A percentile compares a stretch with the other conserved stretches of the same genome.
Evolutionary conservation across 2,797 vertebrate genomes (phyloP).

Genomic region (Amblyopsis hoosieri): DNA sequence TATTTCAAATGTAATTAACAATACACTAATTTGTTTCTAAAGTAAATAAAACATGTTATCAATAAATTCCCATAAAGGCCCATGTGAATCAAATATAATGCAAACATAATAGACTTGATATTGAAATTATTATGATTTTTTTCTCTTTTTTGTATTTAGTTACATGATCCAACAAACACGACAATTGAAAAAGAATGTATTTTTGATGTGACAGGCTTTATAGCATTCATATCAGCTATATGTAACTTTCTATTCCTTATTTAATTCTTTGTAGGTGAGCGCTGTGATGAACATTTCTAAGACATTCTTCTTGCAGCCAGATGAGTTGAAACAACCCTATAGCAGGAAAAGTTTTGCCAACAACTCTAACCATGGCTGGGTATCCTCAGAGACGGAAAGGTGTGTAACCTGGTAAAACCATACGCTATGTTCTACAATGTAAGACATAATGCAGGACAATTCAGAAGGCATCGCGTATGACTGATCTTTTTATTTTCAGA

Average conservation of each 20-base stretch:
- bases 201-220: too few species aligned
- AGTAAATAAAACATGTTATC: too few species aligned
- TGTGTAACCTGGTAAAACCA: background rate
- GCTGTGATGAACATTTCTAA: conserved; percentile 56
- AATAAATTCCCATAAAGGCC: too few species aligned
- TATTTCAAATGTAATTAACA: too few species aligned
- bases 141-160: too few species aligned
- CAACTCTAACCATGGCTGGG: conserved; percentile 70
- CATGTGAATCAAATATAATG: too few species aligned
- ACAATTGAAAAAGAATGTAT: too few species aligned
- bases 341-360: conserved; percentile 38
- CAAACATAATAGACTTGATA: too few species aligned
- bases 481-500: conserved; percentile 41
- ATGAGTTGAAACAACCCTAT: conserved; percentile 62
- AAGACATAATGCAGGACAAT: background rate
- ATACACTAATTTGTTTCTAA: too few species aligned
- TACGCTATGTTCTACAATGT: background rate
- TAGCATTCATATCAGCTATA: too few species aligned
- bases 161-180: too few species aligned
- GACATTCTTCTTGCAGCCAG: conserved; percentile 74
- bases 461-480: background rate
- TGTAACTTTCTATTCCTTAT: background rate
- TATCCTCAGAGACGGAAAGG: conserved; percentile 67
- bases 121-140: too few species aligned
- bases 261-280: conserved; percentile 55